These are phyloP conservation scores for Drosophila grimshawi DNA, from an alignment of 1,140 invertebrate species.

Conservation along the genomic window DNA sequence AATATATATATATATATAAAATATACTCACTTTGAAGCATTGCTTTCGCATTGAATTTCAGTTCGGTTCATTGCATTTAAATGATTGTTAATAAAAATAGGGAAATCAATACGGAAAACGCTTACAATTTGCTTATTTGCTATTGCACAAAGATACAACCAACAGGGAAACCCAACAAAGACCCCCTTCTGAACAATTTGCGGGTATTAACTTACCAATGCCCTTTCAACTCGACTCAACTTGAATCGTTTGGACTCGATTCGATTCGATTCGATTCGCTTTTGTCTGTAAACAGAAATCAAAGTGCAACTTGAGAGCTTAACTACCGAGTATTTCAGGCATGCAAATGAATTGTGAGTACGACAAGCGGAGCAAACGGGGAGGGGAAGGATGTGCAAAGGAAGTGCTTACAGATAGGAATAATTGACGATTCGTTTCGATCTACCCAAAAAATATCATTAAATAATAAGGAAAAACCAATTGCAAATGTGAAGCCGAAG, in stretches of 20 bases:
- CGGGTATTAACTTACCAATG: conserved; percentile 35
- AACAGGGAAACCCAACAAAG: not conserved
- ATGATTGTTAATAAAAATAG: conserved; percentile 76
- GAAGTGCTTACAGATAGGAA: not conserved
- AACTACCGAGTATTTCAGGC: not conserved
- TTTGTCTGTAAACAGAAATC: conserved; percentile 8
- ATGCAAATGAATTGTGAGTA: conserved; percentile 14
- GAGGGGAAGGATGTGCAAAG: not conserved
- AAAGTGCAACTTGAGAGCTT: conserved; percentile 23
- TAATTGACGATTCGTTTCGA: not conserved
- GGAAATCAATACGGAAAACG: conserved; percentile 73
- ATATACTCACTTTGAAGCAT: conserved; percentile 34
- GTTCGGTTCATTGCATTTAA: conserved; percentile 80
- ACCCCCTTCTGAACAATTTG: conserved; percentile 17
- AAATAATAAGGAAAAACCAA: too few relatives aligned
- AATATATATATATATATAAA: conserved; percentile 7
- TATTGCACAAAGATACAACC: not conserved
- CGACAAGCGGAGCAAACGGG: not conserved
- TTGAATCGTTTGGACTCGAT: not conserved
- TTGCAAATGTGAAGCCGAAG: too few relatives aligned
- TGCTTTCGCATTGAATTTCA: conserved; percentile 41
- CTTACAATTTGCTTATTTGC: conserved; percentile 30
- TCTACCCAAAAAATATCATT: too few relatives aligned
- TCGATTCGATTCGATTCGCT: not conserved
- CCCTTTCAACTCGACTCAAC: not conserved